A percentile compares a stretch with the other conserved stretches of the same genome.
Evolutionary conservation across 2,113 vertebrate species (phyloP).

Genomic region (Gila orcuttii): DNA sequence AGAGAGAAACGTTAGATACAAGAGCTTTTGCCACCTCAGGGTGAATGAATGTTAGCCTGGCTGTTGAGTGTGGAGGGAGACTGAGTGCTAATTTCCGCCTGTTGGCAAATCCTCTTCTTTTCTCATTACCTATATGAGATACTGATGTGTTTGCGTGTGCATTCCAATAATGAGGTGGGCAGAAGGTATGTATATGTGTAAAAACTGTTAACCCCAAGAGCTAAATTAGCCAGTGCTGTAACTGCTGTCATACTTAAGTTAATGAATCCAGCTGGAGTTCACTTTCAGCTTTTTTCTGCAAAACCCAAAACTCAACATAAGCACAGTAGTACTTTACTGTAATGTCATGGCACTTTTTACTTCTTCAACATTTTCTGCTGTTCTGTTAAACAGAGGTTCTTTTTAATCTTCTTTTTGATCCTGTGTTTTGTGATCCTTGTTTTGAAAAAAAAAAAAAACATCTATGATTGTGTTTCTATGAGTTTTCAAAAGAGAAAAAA

Average conservation of each 20-base stretch:
- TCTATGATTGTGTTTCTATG: background rate
- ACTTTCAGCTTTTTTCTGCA: background rate
- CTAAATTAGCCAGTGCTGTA: conserved; percentile 24
- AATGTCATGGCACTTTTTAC: background rate
- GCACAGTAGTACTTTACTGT: background rate
- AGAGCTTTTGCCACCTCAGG: conserved; percentile 64
- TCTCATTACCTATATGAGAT: conserved; percentile 53
- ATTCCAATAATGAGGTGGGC: conserved; percentile 37
- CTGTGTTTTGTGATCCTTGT: too few relatives aligned
- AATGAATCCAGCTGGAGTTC: conserved; percentile 12
- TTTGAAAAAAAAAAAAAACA: background rate
- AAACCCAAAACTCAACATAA: background rate
- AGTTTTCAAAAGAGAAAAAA: too few relatives aligned
- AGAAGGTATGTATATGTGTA: conserved; percentile 37
- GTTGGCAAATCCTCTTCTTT: conserved; percentile 45
- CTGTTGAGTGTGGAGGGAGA: conserved; percentile 40
- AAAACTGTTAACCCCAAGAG: conserved; percentile 28
- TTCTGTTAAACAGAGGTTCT: background rate
- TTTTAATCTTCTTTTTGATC: background rate
- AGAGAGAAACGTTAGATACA: conserved; percentile 36
- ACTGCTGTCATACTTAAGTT: conserved; percentile 20
- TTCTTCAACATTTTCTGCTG: background rate
- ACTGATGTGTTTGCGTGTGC: conserved; percentile 46
- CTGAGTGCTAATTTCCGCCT: conserved; percentile 45
- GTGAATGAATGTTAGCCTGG: conserved; percentile 40